A percentile compares a stretch with the other conserved stretches of the same genome.
Conservation (phyloP, 2,113 vertebrate species). For the Sceloporus undulatus region DNA sequence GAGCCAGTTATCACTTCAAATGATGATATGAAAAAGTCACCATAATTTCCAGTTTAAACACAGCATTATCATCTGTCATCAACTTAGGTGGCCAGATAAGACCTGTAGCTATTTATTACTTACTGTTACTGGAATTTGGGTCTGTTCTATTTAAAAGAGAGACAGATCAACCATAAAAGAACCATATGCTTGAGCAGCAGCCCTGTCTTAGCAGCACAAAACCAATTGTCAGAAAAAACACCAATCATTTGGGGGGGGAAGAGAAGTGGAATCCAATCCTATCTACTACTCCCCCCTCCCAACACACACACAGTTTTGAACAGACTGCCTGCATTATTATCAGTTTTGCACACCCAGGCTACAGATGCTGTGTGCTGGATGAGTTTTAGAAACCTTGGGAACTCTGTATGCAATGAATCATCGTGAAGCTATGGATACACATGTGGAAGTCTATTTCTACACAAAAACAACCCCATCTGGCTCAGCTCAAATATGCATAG, state of each 20-base stretch:
- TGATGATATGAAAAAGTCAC: constrained; percentile 61
- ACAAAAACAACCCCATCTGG: background rate
- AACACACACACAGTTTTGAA: background rate
- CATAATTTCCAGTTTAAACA: constrained; percentile 47
- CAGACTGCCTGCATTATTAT: background rate
- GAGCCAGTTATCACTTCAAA: constrained; percentile 62
- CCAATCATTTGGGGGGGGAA: background rate
- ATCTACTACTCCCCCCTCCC: background rate
- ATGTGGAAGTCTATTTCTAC: background rate
- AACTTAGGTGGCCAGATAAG: constrained; percentile 57
- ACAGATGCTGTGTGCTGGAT: background rate
- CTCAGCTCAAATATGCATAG: too few species aligned
- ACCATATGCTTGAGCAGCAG: background rate
- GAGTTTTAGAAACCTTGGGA: background rate
- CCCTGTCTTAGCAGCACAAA: background rate
- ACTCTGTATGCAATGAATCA: background rate
- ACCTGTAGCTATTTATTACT: constrained; percentile 54
- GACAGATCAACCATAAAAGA: background rate
- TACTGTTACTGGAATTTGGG: constrained; percentile 40
- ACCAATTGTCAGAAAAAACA: background rate
- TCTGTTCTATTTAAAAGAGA: constrained; percentile 28
- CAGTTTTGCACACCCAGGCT: background rate
- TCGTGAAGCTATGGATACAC: background rate
- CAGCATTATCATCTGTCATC: constrained; percentile 69
- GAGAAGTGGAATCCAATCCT: background rate